Percentiles rank a stretch among this genome's conserved stretches.
Evolutionary conservation across 2,888 invertebrate species (phyloP).

Genomic region (Cheiracanthium punctorium): DNA sequence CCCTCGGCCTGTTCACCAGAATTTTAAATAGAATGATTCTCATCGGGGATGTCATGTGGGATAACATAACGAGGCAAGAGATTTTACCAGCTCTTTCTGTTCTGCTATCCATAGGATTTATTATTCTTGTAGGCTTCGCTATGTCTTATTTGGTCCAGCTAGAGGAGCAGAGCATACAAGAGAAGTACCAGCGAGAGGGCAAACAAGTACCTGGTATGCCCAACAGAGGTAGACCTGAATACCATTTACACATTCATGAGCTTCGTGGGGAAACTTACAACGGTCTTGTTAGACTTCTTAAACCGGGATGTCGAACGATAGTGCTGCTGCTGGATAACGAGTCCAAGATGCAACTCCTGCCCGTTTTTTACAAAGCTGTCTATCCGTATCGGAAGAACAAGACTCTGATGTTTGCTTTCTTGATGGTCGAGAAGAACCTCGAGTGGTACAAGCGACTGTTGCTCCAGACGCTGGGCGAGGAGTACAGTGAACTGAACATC

Average conservation of each 20-base stretch:
- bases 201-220: constrained; percentile 74
- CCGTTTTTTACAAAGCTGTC: constrained; percentile 93
- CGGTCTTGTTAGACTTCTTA: constrained; percentile 91
- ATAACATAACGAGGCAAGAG: constrained; percentile 85
- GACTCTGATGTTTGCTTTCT: constrained; percentile 94
- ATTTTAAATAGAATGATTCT: constrained; percentile 82
- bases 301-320: constrained; percentile 96
- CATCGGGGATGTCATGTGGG: constrained; percentile 83
- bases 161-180: constrained; percentile 79
- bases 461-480: constrained; percentile 89
- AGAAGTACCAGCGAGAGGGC: constrained; percentile 74
- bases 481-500: constrained; percentile 88
- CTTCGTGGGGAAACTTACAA: constrained; percentile 95
- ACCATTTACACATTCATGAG: constrained; percentile 86
- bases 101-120: constrained; percentile 85
- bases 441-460: constrained; percentile 95
- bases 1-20: constrained; percentile 83
- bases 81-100: constrained; percentile 87
- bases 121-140: constrained; percentile 84
- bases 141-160: constrained; percentile 88
- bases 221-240: constrained; percentile 70
- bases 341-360: constrained; percentile 88
- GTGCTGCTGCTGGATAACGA: constrained; percentile 92
- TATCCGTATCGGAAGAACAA: constrained; percentile 98
- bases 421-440: constrained; percentile 93